Evolutionary conservation across 1,140 invertebrate species (phyloP).

Genomic region (Chironomus tepperi): DNA sequence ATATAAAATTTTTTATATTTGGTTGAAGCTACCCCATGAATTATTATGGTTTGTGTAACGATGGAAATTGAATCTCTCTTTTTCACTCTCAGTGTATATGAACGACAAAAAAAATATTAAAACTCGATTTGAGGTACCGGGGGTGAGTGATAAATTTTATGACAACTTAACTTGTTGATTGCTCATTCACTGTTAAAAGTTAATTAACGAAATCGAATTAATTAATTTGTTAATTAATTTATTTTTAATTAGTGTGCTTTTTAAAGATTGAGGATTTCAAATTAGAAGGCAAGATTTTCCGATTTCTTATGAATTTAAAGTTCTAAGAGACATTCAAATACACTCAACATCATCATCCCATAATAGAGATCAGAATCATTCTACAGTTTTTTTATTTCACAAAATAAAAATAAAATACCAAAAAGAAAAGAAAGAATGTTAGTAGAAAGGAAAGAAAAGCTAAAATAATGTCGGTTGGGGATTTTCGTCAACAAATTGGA

Average conservation of each 20-base stretch:
- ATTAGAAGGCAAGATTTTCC: not conserved
- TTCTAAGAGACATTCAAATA: not conserved
- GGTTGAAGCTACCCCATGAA: not conserved
- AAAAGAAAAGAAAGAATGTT: no score
- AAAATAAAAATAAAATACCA: not conserved
- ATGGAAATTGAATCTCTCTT: not conserved
- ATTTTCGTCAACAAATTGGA: constrained; percentile 9
- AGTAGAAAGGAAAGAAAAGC: no score
- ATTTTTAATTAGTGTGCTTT: not conserved
- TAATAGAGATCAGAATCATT: not conserved
- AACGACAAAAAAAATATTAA: not conserved
- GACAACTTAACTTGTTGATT: constrained; percentile 16
- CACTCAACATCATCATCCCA: not conserved
- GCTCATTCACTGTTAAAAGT: constrained; percentile 21
- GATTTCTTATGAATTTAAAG: not conserved
- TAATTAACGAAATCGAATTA: constrained; percentile 18
- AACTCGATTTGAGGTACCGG: not conserved
- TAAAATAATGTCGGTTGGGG: not conserved
- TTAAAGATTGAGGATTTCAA: not conserved
- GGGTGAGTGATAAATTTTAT: not conserved
- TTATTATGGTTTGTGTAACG: constrained; percentile 7
- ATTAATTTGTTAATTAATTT: not conserved
- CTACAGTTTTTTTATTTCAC: not conserved
- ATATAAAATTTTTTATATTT: constrained; percentile 1
- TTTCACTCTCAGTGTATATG: no score